phyloP scores from a whole-genome alignment of 2,113 vertebrate species.

The Athene noctua region DNA sequence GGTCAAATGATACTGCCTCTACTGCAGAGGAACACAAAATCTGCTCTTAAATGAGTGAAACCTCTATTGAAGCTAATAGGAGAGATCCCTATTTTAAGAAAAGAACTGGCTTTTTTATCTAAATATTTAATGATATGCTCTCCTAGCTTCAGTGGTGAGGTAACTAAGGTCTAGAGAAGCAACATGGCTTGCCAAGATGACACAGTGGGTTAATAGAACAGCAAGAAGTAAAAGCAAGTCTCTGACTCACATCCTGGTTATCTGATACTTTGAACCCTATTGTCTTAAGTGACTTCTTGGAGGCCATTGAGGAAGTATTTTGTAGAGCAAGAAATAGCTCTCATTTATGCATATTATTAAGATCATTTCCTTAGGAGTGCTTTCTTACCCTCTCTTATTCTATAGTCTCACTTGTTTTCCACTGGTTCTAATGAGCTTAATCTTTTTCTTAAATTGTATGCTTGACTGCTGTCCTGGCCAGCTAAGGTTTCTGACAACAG shows the following conservation, averaged over 20 bases:
- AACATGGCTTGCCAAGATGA: not conserved
- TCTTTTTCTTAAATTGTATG: not conserved
- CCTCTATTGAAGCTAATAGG: not conserved
- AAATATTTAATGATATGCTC: not conserved
- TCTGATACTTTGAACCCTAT: conserved; percentile 24
- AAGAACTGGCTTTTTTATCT: not conserved
- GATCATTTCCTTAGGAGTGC: conserved; percentile 20
- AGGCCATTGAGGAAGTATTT: conserved; percentile 46
- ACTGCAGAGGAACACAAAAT: not conserved
- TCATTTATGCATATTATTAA: not conserved
- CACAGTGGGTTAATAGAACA: not conserved
- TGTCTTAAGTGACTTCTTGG: conserved; percentile 22
- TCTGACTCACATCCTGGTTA: not conserved
- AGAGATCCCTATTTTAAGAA: not conserved
- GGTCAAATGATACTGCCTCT: not conserved
- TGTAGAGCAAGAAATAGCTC: conserved; percentile 36
- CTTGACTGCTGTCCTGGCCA: not conserved
- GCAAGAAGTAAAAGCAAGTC: not conserved
- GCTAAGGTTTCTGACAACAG: not conserved
- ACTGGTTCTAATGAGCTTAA: not conserved
- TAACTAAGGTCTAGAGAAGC: not conserved
- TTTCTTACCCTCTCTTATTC: conserved; percentile 12
- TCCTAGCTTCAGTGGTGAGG: not conserved
- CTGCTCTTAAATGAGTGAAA: not conserved
- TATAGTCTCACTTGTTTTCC: not conserved